Base-by-base conservation (phyloP, 23 tunicate genomes). In the Corella eumyota region DNA sequence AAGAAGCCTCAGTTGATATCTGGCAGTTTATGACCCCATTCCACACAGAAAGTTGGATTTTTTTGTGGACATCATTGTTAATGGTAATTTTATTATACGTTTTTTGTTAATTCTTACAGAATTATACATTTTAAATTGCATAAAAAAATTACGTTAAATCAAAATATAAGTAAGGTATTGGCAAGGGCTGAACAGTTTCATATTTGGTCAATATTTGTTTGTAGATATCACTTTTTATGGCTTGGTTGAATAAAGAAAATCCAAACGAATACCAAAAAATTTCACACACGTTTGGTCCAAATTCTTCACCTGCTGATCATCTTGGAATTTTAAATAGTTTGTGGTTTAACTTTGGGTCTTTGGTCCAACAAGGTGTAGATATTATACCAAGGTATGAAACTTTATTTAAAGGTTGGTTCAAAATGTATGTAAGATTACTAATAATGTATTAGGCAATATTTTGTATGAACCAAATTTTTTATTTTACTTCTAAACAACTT, bases 1-100 rank as follows among this genome's bases (percentile, higher is more conserved):
- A 57, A 54, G 56, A 71, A 9, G 72, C 65, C n/a, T 56, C 81
- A 0, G 60, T 75, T 1, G 56, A 62, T 65, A 75, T 75, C 51
- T 75, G 81, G 81, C 81, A 75, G 65, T 75, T 75, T 29, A 75
- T 75, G 81, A 57, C 69, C 24, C 81, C 81, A 25, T 75, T 75
- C 71, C 60, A 62, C 0, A 72, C 65, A 29, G 81, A 75, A 27
- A 49, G 63, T 3, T 75, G 81, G 81, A 36, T 65, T 6, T 53
- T 45, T 24, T 51, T 75, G 26, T 75, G 81, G 81, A 58, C 63
- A 28, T 23, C 40, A 20, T 59, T 24, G 29, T 19, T 30, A 22
- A 6, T 58, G 64, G 38, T 58, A 11, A 59, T 21, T 55, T 55
- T 25, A 17, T 55, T n/a, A 0, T 15, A 55, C 28, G 60, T 19